Evolutionary conservation across 2,888 invertebrate genomes (phyloP), one percentile per base, ranked within the genome.

Genomic region (Eilema sororculum): DNA sequence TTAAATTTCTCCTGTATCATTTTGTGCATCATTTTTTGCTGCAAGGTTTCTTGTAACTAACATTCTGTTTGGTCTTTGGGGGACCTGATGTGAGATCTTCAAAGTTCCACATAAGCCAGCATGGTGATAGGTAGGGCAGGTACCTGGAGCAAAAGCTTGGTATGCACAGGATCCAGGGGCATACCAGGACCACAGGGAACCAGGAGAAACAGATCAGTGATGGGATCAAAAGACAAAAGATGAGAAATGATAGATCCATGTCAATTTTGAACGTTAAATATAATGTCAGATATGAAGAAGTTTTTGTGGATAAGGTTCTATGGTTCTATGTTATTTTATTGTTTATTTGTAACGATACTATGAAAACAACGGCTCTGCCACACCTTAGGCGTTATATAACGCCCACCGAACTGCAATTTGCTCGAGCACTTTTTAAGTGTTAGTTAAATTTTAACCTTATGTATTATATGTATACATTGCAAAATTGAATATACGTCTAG

Each of bases 211-310:
- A 62, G 9, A 16, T 41, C 10, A 41, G 41, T 1, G 20, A 9
- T 9, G 62, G 62, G 25, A 62, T 62, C 13, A 25, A 41, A 62
- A 52, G 30, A 65, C 30, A 52, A 52, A 65, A 30, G 8, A 22
- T 52, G 3, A 22, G 1, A 13, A 13, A 25, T 12, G 52, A 6
- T 56, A 13, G 4, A 56, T 22, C 2, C 25, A 28, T 64, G 52
- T 56, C 52, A 56, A 65, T 65, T 56, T 65, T 65, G 64, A 41
- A 62, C 20, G 9, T 10, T 10, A 65, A 65, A 65, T 20, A 0
- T 25, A 57, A 37, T 57, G 33, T 20, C 33, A 57, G 24, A 9
- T 57, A 20, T 24, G 22, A 41, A 37, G 12, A 20, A 65, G 57
- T 28, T 56, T 65, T 25, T 46, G 3, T 46, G n/a, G 25, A 12